phyloP scores from a whole-genome alignment of 2,113 vertebrate genomes.

The Arenaria interpres region DNA sequence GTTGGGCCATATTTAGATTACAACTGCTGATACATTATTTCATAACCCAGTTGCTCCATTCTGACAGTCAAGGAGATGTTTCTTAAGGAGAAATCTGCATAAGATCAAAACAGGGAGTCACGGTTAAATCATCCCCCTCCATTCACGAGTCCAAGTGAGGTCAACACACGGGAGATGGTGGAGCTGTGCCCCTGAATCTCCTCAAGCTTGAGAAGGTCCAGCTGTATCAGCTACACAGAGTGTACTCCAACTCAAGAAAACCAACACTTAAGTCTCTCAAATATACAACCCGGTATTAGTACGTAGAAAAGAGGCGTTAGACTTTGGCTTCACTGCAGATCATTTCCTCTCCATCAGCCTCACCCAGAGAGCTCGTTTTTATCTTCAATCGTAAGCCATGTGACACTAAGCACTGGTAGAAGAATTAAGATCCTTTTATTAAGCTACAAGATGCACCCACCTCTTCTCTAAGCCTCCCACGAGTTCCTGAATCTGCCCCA shows the following conservation, averaged over 20 bases:
- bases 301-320: accelerated
- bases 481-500: not conserved
- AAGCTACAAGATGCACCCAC: not conserved
- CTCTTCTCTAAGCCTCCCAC: not conserved
- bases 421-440: not conserved
- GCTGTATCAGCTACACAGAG: not conserved
- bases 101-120: not conserved
- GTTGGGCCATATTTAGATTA: not conserved
- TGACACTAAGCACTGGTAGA: not conserved
- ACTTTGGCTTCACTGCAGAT: not conserved
- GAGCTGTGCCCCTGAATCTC: not conserved
- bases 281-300: not conserved
- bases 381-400: not conserved
- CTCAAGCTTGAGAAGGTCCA: not conserved
- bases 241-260: not conserved
- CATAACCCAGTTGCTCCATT: not conserved
- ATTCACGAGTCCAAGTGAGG: not conserved
- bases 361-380: not conserved
- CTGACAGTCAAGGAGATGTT: not conserved
- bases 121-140: not conserved
- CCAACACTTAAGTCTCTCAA: not conserved
- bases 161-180: not conserved
- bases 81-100: not conserved
- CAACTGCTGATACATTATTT: not conserved
- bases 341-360: not conserved